These are phyloP conservation scores for Limonius californicus DNA, from an alignment of 1,140 invertebrate species.

Conservation along the genomic window DNA sequence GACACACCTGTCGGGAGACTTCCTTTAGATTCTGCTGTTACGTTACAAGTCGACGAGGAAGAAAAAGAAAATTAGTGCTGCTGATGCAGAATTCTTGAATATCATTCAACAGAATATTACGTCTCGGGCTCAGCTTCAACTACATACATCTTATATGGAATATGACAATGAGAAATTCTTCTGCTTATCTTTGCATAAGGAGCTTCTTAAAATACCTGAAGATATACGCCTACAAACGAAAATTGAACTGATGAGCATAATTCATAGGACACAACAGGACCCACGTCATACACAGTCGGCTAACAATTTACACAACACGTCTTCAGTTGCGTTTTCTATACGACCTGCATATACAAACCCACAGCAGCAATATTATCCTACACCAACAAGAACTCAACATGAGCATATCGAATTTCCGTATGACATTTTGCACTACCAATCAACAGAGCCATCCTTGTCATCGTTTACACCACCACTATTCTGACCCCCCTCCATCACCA, in stretches of 20 bases:
- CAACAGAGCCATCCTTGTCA: not conserved
- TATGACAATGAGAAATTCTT: not conserved
- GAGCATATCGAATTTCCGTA: not conserved
- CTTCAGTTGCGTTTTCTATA: too few species aligned
- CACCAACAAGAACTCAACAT: too few species aligned
- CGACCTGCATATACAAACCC: too few species aligned
- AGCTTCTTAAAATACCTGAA: not conserved
- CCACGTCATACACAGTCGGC: not conserved
- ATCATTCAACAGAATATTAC: not conserved
- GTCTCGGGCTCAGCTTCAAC: not conserved
- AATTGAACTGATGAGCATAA: not conserved
- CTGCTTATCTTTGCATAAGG: not conserved
- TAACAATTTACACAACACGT: too few species aligned
- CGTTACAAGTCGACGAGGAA: not conserved
- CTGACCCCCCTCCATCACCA: not conserved
- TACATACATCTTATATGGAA: not conserved
- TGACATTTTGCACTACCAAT: not conserved
- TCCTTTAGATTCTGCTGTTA: not conserved
- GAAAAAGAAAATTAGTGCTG: not conserved
- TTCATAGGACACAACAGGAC: not conserved
- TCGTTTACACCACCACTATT: not conserved
- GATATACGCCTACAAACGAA: not conserved
- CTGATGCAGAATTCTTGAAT: not conserved
- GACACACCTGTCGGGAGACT: not conserved
- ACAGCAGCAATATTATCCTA: too few species aligned